These are phyloP conservation scores for Champsocephalus gunnari DNA, from an alignment of 2,797 vertebrate species.

Conservation along the genomic window DNA sequence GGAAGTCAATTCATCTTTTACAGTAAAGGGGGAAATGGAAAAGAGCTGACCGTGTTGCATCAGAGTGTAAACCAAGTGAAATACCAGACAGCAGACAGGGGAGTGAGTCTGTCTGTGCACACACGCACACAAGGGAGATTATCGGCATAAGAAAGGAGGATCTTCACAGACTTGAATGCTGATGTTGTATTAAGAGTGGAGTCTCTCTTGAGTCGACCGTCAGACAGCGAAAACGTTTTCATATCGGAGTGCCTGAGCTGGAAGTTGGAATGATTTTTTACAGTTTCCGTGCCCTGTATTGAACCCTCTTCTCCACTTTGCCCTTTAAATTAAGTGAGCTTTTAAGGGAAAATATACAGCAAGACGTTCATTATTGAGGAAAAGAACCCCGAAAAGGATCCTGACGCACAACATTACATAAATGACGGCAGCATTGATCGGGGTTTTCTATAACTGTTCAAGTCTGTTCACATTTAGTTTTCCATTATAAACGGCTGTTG, in stretches of 20 bases:
- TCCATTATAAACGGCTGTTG: too few relatives aligned
- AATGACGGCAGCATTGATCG: too few relatives aligned
- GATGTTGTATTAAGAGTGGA: too few relatives aligned
- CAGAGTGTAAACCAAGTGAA: neutral
- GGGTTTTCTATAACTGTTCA: too few relatives aligned
- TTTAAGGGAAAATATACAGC: too few relatives aligned
- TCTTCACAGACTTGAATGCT: neutral
- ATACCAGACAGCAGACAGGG: constrained; percentile 5
- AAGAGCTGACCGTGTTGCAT: neutral
- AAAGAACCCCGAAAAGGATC: too few relatives aligned
- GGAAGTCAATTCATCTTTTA: neutral
- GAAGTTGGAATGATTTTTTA: neutral
- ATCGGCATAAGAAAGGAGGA: neutral
- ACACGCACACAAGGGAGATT: neutral
- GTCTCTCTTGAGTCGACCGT: neutral
- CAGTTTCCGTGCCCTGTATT: neutral
- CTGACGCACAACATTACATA: too few relatives aligned
- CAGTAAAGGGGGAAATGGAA: constrained; percentile 44
- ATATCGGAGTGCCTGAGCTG: neutral
- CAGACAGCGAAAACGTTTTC: constrained; percentile 11
- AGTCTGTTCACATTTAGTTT: too few relatives aligned
- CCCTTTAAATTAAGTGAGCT: too few relatives aligned
- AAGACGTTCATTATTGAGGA: too few relatives aligned
- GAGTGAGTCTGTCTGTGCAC: neutral
- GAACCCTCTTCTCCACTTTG: neutral